Evolutionary conservation across 53 echinoderm and acorn worm species (phyloP), one percentile per base, ranked within the genome.

Genomic region (Patiria pectinifera): DNA sequence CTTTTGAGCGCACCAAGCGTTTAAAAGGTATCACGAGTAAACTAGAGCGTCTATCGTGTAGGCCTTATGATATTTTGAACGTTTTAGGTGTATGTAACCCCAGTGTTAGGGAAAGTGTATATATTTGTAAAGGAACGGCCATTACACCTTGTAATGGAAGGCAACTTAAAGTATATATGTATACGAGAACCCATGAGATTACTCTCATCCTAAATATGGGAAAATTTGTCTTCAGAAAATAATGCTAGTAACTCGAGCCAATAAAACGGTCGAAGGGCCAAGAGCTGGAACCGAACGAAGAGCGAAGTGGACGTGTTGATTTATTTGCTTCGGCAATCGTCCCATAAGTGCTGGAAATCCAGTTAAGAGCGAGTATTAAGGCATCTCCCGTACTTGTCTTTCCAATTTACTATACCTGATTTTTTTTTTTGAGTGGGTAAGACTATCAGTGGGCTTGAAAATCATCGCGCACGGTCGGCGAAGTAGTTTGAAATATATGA

Each of bases 301-400:
- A 74, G 24, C 53, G 74, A 74, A 22, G 74, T 10, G 22, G 18
- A 18, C 74, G 22, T 10, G 74, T 10, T 74, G 74, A 86, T 24
- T 70, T 86, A 74, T 86, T 86, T 71, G 71, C 71, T 72, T 12
- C 48, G 62, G 11, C 21, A 71, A 58, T 72, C 23, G 5, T 47
- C 23, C 69, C 25, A 4, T 74, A 53, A 86, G 86, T 74, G 74
- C 72, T 23, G n/a, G n/a, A 11, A 72, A 86, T 48, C 74, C n/a
- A 86, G 46, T 86, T 72, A 48, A 71, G 74, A 71, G 58, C 23
- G 44, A 15, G 48, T 11, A 22, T 72, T 74, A 71, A 86, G 45
- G n/a, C 49, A 25, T 74, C n/a, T 74, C 24, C 3, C 0, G 22
- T 86, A 35, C 71, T 86, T 86, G 86, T 71, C 86, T 72, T 86